These are phyloP conservation scores for Cancer borealis DNA, from an alignment of 2,888 invertebrate species.

Conservation along the genomic window DNA sequence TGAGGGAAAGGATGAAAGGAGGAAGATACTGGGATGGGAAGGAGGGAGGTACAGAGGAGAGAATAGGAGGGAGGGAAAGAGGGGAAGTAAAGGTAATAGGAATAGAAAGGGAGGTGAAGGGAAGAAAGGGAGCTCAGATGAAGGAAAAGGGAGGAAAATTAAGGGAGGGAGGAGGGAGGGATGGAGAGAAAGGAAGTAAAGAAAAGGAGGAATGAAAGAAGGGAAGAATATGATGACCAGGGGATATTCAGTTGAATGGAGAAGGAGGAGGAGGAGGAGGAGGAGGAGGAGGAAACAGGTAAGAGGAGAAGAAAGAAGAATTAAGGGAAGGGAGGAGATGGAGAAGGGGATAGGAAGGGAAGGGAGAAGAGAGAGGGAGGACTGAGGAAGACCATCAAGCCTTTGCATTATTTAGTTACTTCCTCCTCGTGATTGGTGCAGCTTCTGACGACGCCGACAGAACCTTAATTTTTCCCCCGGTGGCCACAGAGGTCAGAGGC, in stretches of 20 bases:
- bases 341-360: neutral
- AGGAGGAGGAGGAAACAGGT: neutral
- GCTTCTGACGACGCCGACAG: conserved; percentile 29
- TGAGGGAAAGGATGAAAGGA: neutral
- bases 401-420: conserved; percentile 21
- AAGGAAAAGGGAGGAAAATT: neutral
- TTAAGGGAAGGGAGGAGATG: neutral
- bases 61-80: neutral
- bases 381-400: neutral
- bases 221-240: neutral
- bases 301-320: neutral
- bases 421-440: conserved; percentile 15
- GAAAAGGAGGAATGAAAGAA: neutral
- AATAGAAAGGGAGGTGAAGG: neutral
- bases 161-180: neutral
- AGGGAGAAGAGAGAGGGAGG: conserved; percentile 1
- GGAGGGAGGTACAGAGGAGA: too few species aligned
- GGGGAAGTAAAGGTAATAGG: neutral
- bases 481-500: conserved; percentile 27
- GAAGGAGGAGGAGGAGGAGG: neutral
- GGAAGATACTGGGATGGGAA: neutral
- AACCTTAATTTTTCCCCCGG: conserved; percentile 9
- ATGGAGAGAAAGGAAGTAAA: neutral
- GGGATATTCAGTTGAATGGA: neutral
- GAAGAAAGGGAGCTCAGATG: neutral